Evolutionary conservation across 2,888 invertebrate genomes (phyloP).

Genomic region (Diaphora mendica): DNA sequence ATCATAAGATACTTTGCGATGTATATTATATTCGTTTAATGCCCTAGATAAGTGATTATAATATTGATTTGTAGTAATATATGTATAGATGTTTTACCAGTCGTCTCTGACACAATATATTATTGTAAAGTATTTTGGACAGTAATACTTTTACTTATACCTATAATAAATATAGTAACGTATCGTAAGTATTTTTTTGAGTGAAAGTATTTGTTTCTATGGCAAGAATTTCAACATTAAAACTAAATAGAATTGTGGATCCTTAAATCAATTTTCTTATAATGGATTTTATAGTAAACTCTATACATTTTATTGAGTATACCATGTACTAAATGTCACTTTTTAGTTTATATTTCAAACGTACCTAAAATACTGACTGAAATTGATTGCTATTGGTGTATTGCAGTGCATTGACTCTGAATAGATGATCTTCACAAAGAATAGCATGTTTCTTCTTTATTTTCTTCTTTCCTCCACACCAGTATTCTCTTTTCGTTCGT

Average conservation of each 20-base stretch:
- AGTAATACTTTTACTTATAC: neutral
- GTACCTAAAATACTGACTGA: neutral
- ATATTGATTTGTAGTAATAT: neutral
- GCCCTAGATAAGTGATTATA: conserved; percentile 1
- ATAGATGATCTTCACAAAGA: neutral
- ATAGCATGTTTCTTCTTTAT: neutral
- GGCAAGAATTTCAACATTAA: neutral
- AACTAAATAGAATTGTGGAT: neutral
- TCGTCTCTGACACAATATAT: neutral
- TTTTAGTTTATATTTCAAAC: neutral
- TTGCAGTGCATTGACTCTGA: no score
- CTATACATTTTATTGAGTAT: no score
- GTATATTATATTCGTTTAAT: conserved; percentile 6
- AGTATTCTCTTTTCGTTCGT: neutral
- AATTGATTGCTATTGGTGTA: no score
- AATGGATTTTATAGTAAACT: neutral
- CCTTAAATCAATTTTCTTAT: neutral
- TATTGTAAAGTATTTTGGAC: neutral
- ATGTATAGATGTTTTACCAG: neutral
- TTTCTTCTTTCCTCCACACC: neutral
- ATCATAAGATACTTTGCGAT: conserved; percentile 1
- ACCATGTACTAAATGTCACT: neutral
- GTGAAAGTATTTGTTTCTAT: neutral
- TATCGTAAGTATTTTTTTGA: neutral
- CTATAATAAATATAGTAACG: neutral